A percentile compares a stretch with the other conserved stretches of the same genome.
Evolutionary conservation across 2,113 vertebrate genomes (phyloP).

Genomic region (Garra rufa): DNA sequence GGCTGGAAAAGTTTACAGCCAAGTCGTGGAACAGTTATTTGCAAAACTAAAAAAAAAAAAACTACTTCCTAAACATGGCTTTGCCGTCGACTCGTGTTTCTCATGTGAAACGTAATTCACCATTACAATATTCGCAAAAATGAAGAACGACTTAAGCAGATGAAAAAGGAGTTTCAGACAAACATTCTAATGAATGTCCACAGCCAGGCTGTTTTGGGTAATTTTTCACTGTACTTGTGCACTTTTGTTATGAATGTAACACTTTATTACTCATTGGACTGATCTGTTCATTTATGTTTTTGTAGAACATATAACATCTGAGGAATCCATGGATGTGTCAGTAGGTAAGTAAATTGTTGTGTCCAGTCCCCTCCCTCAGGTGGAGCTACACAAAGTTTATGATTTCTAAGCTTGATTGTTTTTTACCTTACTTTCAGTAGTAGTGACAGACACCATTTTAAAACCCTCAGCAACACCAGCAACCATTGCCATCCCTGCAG

Average conservation of each 20-base stretch:
- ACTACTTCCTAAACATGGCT: background rate
- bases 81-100: background rate
- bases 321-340: too few relatives aligned
- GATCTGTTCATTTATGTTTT: background rate
- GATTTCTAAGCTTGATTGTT: too few relatives aligned
- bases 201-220: background rate
- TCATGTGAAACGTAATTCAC: too few relatives aligned
- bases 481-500: too few relatives aligned
- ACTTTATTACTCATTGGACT: background rate
- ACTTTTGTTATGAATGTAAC: background rate
- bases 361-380: too few relatives aligned
- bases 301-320: too few relatives aligned
- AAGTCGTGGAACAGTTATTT: slow-evolving; percentile 15
- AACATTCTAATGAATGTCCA: background rate
- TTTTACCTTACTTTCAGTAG: too few relatives aligned
- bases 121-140: background rate
- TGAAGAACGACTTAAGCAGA: background rate
- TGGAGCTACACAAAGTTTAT: too few relatives aligned
- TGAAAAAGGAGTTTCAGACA: background rate
- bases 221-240: background rate
- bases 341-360: slow-evolving; percentile 22
- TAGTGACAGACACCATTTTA: too few relatives aligned
- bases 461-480: too few relatives aligned
- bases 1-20: slow-evolving; percentile 31
- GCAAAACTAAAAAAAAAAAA: background rate